Base-by-base conservation (phyloP, 1,140 invertebrate genomes). In the Harpegnathos saltator region DNA sequence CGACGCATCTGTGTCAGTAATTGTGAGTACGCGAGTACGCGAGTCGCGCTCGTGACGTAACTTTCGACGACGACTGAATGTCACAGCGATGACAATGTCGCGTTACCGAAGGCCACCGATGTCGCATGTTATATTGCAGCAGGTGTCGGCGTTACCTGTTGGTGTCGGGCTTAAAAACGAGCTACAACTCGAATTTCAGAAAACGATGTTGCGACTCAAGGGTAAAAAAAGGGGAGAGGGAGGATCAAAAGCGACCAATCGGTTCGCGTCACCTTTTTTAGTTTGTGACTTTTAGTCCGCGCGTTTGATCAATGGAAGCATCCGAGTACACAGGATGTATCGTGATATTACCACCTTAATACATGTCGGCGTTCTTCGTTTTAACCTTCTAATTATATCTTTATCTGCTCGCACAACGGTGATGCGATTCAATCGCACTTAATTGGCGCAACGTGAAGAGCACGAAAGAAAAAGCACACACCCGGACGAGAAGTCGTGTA, bases 11-110 rank as follows among this genome's bases (percentile, higher is more conserved):
- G 33, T 33, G 7, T 4, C 38, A 11, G 38, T 9, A 44, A 44
- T 9, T 9, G 38, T 44, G 44, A 38, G 52, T 52, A 66, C n/a
- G 50, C 61, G 14, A 24, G 59, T 62, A 63, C 38, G 9, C 14
- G 52, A 66, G 62, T 78, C 75, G 69, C 12, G 11, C 38, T 58
- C 50, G 33, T 69, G 75, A 78, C 63, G 75, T 29, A 78, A 80
- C 17, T 52, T 22, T 24, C 24, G 12, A 33, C 52, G 65, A 71
- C 17, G 14, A 58, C 65, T 48, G 65, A 80, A 80, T 71, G 59
- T 48, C 75, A 58, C 63, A 7, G 5, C 1, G 26, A 17, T 24
- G 52, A 69, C 75, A 69, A 58, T 69, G 33, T 72, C 50, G 52
- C 14, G 54, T 56, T 26, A 38, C 22, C 9, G 50, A 78, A 56